Base-by-base conservation (phyloP, 2,888 invertebrate genomes). In the Aporophyla nigra region DNA sequence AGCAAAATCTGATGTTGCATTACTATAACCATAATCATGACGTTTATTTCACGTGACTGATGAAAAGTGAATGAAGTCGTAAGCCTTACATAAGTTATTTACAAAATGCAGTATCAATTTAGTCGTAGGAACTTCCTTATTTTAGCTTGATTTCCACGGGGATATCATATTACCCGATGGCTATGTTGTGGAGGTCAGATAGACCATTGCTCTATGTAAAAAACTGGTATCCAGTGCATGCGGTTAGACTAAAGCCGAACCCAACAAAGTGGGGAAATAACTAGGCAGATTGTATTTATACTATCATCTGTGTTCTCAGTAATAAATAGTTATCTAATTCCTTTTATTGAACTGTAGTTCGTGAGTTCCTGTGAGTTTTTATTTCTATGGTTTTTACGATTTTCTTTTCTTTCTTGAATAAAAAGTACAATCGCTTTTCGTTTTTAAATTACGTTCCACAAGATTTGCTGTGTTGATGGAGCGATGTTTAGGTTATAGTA, bases 391-490 rank as follows among this genome's bases (percentile, higher is more conserved):
- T n/a, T n/a, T n/a, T n/a, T n/a, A n/a, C n/a, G n/a, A n/a, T n/a
- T n/a, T n/a, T n/a, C n/a, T n/a, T n/a, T n/a, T n/a, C n/a, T n/a
- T n/a, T n/a, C n/a, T n/a, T 71, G 0, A 53, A 49, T n/a, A 61
- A 40, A 53, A 12, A 16, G 16, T 12, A 6, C 21, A 73, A 58
- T 33, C 89, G 88, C 88, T 78, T 1, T 9, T 54, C 66, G 72
- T 72, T 74, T 79, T 14, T 83, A 70, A 80, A 71, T 86, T 86
- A 71, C 9, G 73, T 66, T 53, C 46, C 9, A 33, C 53, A 78
- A 86, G 85, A 88, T 87, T 89, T 89, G 71, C 83, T 82, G 78
- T 86, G 86, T 86, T 89, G 90, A 89, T 87, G 90, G 86, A 87
- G 87, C 82, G 87, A 89, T 88, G 89, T 85, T 88, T 85, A 89